Percentiles rank a stretch among this genome's conserved stretches.
Conservation (phyloP, 2,113 vertebrate genomes). For the Halcyon malimbica region DNA sequence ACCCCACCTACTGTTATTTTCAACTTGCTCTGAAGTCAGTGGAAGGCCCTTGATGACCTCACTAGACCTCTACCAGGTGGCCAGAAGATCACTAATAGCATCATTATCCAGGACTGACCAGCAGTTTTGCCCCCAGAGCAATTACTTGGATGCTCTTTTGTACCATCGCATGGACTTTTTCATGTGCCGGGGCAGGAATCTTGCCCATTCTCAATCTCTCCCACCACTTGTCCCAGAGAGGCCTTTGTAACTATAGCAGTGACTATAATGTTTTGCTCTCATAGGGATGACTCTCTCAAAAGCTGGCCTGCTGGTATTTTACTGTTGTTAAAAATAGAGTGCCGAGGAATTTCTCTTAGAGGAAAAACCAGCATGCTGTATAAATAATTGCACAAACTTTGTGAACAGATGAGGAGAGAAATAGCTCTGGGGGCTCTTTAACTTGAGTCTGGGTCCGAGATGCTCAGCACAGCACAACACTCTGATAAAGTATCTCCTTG, state of each 20-base stretch:
- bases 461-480: neutral
- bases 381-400: neutral
- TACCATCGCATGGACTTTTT: neutral
- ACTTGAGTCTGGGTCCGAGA: neutral
- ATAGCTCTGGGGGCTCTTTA: neutral
- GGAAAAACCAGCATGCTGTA: neutral
- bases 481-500: neutral
- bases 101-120: neutral
- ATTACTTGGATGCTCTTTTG: neutral
- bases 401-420: neutral
- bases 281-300: neutral
- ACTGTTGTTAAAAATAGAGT: neutral
- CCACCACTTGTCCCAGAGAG: neutral
- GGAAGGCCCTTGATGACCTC: neutral
- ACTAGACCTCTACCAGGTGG: neutral
- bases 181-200: neutral
- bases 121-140: neutral
- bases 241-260: neutral
- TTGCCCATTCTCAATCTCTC: neutral
- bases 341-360: neutral
- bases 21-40: neutral
- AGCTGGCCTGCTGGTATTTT: neutral
- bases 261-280: neutral
- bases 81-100: neutral
- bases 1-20: neutral